phyloP scores from a whole-genome alignment of 2,797 vertebrate species.

The Jordanella pulchra region DNA sequence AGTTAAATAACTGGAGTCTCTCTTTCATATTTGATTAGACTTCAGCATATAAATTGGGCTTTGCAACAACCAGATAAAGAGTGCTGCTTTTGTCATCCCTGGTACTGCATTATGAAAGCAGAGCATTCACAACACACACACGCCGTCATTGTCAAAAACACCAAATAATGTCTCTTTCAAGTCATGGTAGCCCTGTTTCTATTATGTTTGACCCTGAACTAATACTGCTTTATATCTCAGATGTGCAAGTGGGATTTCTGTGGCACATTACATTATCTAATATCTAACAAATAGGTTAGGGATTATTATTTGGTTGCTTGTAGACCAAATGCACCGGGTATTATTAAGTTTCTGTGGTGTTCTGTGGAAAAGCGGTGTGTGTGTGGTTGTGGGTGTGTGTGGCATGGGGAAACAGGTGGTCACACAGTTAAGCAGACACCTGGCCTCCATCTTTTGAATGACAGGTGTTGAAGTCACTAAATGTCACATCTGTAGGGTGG shows the following conservation, averaged over 20 bases:
- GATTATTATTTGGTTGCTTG: slow-evolving; percentile 50
- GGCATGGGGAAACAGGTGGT: slow-evolving; percentile 60
- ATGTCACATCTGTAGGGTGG: slow-evolving; percentile 63
- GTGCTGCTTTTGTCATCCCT: slow-evolving; percentile 54
- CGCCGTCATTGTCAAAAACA: slow-evolving; percentile 48
- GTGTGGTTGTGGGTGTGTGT: slow-evolving; percentile 21
- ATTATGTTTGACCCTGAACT: slow-evolving; percentile 43
- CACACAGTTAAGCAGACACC: slow-evolving; percentile 55
- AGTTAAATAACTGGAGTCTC: not conserved
- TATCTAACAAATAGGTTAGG: slow-evolving; percentile 61
- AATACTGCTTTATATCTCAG: slow-evolving; percentile 26
- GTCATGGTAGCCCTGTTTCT: slow-evolving; percentile 38
- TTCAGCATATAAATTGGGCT: slow-evolving; percentile 46
- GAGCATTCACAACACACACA: slow-evolving; percentile 28
- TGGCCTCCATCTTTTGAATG: slow-evolving; percentile 67
- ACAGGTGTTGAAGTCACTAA: slow-evolving; percentile 66
- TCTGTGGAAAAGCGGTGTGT: slow-evolving; percentile 29
- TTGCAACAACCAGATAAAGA: slow-evolving; percentile 46
- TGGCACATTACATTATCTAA: slow-evolving; percentile 64
- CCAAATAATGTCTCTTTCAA: slow-evolving; percentile 45
- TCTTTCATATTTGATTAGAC: slow-evolving; percentile 32
- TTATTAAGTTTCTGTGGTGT: slow-evolving; percentile 50
- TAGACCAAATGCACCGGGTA: slow-evolving; percentile 21
- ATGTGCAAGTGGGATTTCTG: slow-evolving; percentile 58
- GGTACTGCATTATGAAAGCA: slow-evolving; percentile 50